phyloP scores from a whole-genome alignment of 2,888 invertebrate species.

The Polydrusus pterygomalis region DNA sequence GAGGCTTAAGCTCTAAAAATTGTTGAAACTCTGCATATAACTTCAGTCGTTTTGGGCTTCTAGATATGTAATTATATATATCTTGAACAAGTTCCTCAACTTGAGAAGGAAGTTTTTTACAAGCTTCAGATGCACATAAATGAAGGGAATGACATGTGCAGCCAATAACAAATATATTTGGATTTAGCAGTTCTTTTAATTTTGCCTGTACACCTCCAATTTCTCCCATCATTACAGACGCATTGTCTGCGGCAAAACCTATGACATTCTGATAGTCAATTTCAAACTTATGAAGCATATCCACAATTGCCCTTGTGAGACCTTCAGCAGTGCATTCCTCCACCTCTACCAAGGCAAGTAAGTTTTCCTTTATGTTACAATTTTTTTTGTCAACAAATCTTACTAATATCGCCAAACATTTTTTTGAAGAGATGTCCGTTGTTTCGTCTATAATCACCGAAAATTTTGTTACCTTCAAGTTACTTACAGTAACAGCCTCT shows the following conservation, averaged over 20 bases:
- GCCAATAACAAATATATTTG: constrained; percentile 42
- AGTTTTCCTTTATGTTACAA: constrained; percentile 26
- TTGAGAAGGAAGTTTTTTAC: constrained; percentile 18
- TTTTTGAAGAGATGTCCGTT: constrained; percentile 44
- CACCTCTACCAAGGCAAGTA: constrained; percentile 34
- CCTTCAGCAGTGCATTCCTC: constrained; percentile 42
- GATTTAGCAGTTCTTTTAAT: constrained; percentile 31
- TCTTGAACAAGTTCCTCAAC: constrained; percentile 29
- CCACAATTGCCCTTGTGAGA: constrained; percentile 33
- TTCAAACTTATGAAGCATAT: constrained; percentile 23
- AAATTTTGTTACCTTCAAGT: constrained; percentile 24
- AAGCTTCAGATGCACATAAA: constrained; percentile 28
- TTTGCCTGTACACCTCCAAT: constrained; percentile 42
- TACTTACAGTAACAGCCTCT: constrained; percentile 4
- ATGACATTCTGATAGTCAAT: constrained; percentile 9
- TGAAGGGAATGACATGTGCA: constrained; percentile 41
- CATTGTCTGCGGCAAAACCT: constrained; percentile 52
- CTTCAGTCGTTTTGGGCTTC: constrained; percentile 19
- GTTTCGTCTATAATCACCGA: constrained; percentile 51
- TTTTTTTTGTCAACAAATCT: constrained; percentile 43
- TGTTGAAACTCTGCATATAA: constrained; percentile 18
- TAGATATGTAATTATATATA: constrained; percentile 22
- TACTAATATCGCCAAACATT: constrained; percentile 43
- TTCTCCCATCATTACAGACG: constrained; percentile 12
- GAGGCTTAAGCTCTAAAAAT: constrained; percentile 25